phyloP scores from a whole-genome alignment of 2,113 vertebrate species.

The Bambusicola thoracicus region DNA sequence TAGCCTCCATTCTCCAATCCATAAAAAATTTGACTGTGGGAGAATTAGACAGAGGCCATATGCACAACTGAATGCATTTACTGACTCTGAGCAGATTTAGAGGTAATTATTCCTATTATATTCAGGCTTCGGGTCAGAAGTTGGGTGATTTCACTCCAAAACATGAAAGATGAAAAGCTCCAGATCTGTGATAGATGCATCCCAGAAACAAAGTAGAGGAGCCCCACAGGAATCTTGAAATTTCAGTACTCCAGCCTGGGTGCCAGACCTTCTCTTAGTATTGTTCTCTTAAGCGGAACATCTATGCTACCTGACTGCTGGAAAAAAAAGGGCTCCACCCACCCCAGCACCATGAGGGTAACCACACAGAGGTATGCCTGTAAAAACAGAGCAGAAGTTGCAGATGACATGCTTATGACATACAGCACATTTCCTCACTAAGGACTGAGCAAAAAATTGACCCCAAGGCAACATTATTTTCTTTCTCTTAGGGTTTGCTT shows the following conservation, averaged over 20 bases:
- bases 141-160: not conserved
- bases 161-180: not conserved
- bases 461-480: not conserved
- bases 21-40: not conserved
- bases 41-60: not conserved
- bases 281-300: not conserved
- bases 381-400: not conserved
- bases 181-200: not conserved
- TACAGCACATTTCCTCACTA: not conserved
- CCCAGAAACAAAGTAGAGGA: not conserved
- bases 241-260: not conserved
- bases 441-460: not conserved
- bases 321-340: not conserved
- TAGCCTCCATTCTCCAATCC: not conserved
- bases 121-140: not conserved
- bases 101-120: not conserved
- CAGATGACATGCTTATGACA: accelerated
- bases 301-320: not conserved
- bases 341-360: not conserved
- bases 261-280: not conserved
- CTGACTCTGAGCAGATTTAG: not conserved
- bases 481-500: not conserved
- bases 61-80: not conserved
- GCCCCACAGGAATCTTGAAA: not conserved
- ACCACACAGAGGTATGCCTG: not conserved